A percentile compares a stretch with the other conserved stretches of the same genome.
Conservation (phyloP, 2,113 vertebrate species). For the Marcusenius ussheri region DNA sequence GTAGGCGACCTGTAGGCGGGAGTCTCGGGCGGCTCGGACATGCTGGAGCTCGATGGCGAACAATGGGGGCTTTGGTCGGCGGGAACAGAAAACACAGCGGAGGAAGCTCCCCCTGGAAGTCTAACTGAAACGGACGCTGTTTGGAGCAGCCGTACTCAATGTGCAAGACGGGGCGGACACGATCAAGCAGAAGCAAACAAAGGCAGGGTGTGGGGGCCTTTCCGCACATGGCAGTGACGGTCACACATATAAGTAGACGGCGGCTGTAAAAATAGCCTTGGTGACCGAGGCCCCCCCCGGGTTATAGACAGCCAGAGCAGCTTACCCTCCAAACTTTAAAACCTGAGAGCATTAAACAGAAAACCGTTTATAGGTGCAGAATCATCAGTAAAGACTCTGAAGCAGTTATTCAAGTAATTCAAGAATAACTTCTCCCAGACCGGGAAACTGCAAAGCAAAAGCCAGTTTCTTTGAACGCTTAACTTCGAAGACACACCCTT, state of each 20-base stretch:
- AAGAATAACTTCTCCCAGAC: neutral
- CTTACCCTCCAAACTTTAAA: neutral
- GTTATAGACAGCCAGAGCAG: neutral
- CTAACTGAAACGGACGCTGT: neutral
- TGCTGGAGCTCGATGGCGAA: neutral
- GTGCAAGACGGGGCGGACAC: neutral
- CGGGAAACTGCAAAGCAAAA: neutral
- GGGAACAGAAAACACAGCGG: neutral
- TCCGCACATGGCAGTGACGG: neutral
- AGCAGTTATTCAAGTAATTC: neutral
- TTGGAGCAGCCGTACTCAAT: neutral
- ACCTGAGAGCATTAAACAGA: slow-evolving; percentile 3
- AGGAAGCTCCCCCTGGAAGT: neutral
- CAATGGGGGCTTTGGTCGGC: neutral
- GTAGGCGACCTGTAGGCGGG: neutral
- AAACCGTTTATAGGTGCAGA: neutral
- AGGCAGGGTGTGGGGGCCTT: neutral
- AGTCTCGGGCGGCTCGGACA: neutral
- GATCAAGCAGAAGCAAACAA: neutral
- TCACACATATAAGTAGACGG: neutral
- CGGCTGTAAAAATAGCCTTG: neutral
- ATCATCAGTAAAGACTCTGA: slow-evolving; percentile 8
- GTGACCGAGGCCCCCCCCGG: neutral
- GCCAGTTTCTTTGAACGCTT: neutral
- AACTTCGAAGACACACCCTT: slow-evolving; percentile 26